Evolutionary conservation across 2,888 invertebrate genomes (phyloP), one percentile per base, ranked within the genome.

Genomic region (Galerucella pusilla): DNA sequence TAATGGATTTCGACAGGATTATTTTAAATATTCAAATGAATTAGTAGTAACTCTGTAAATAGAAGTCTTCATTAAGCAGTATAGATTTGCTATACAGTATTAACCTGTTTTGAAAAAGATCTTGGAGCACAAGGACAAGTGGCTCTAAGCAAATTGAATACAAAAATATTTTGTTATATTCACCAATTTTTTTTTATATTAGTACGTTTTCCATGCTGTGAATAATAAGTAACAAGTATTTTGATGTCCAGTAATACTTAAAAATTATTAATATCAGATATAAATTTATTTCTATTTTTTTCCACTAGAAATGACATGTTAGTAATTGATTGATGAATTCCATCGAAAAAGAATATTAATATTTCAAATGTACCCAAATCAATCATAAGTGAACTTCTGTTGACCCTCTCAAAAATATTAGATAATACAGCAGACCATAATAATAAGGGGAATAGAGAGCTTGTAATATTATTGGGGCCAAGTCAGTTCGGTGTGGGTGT

Each of bases 401-500:
- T 68, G 67, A 74, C 70, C 70, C 71, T 72, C 65, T 72, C 59
- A 68, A 75, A 75, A 75, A 71, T 75, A 75, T 76, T 73, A 70
- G 14, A 59, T 73, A 73, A 78, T 71, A 71, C 71, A 74, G 75
- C 76, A 76, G 77, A 73, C 71, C 65, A 78, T 65, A 71, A 66
- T 61, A 71, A 74, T 67, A 68, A 73, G 75, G 75, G 75, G 73
- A 68, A 66, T 54, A 69, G 46, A 42, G 59, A 20, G 60, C 63
- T 49, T 52, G 46, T 61, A 61, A 65, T 20, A 20, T 65, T 65
- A 65, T 65, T 65, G 46, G 64, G 64, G 64, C 42, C 45, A 65
- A 66, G 66, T 65, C 42, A 59, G 68, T 57, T 73, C 68, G 72
- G 76, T 71, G 72, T 76, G 78, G 71, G 78, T 75, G 75, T 80